Base-by-base conservation (phyloP, 2,888 invertebrate genomes). In the Leptinotarsa juncta region DNA sequence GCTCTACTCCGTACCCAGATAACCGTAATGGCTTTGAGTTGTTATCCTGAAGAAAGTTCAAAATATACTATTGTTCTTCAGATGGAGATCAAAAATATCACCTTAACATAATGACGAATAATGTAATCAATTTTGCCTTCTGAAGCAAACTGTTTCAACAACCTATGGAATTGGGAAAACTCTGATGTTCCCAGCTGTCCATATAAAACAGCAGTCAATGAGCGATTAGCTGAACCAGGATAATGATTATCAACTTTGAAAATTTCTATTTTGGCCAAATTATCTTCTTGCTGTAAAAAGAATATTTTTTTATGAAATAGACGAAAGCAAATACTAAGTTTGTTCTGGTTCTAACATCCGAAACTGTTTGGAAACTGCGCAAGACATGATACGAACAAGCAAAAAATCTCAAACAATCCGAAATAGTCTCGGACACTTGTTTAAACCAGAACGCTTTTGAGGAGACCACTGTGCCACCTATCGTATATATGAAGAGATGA, bases 1-100 rank as follows among this genome's bases (percentile, higher is more conserved):
- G 89, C 87, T 99, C 99, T 0, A 99, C 98, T 20, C 99, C 99
- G 89, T 99, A 99, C 0, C 99, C 99, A 4, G 98, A 97, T 23
- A 99, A 89, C 3, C 96, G 91, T 4, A 98, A 90, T 82, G 90
- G 91, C 77, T 89, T 89, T 23, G 74, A 23, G 72, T 74, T 76
- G 67, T 80, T 73, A 51, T 78, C 75, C 82, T 82, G 75, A 77
- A 79, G 42, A 50, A 32, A 14, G 14, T 50, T 66, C 50, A 50
- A 65, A 26, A 48, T 65, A 15, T 15, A 49, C 14, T 50, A 49
- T 7, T 49, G 49, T 16, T 66, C 14, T 50, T 20, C 23, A 66
- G 20, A 16, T 23, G 12, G 20, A 50, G 14, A 18, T 4, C 18
- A 50, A 15, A 16, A 42, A 71, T 62, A n/a, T 83, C 86, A 95